These are phyloP conservation scores for Eulemur mongoz DNA, from an alignment of 2,797 vertebrate genomes.

Conservation along the genomic window DNA sequence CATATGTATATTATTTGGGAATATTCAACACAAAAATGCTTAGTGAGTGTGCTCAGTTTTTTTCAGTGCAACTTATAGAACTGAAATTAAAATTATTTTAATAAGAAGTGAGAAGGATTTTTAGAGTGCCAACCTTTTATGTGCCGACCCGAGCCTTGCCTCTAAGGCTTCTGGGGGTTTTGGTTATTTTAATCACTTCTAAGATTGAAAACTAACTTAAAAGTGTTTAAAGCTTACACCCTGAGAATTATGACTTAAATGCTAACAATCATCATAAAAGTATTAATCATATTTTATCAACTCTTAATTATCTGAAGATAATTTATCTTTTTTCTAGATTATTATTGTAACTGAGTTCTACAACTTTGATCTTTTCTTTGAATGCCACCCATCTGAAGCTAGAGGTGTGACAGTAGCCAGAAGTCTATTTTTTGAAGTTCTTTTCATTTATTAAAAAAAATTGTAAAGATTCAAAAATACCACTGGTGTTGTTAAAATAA, in stretches of 20 bases:
- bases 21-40: background rate
- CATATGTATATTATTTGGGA: background rate
- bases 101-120: background rate
- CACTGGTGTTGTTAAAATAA: background rate
- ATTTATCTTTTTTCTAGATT: background rate
- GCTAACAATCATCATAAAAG: background rate
- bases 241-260: background rate
- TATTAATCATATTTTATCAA: background rate
- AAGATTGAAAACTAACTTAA: background rate
- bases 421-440: background rate
- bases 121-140: background rate
- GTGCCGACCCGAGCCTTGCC: background rate
- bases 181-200: background rate
- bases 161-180: background rate
- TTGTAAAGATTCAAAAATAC: background rate
- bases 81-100: background rate
- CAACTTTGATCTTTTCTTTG: background rate
- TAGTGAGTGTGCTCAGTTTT: background rate
- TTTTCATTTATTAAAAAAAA: constrained; percentile 32
- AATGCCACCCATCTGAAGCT: background rate
- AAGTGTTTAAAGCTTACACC: background rate
- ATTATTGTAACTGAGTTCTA: background rate
- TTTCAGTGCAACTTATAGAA: background rate
- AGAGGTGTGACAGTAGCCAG: background rate
- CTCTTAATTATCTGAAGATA: background rate